phyloP scores from a whole-genome alignment of 2,888 invertebrate species.

The Graphium colonna region DNA sequence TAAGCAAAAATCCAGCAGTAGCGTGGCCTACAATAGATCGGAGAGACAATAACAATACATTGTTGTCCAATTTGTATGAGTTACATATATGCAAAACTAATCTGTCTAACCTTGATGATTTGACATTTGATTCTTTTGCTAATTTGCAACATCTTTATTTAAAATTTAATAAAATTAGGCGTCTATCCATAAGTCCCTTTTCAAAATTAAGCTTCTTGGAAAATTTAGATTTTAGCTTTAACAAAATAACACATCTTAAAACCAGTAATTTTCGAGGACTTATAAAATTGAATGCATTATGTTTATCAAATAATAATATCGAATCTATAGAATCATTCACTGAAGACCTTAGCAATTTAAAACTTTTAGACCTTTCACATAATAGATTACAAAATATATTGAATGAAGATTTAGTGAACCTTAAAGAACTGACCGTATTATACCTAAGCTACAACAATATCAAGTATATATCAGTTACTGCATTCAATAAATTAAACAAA shows the following conservation, averaged over 20 bases:
- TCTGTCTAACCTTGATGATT: constrained; percentile 77
- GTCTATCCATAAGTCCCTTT: constrained; percentile 92
- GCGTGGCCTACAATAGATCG: constrained; percentile 53
- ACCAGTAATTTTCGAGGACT: constrained; percentile 91
- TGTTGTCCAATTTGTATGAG: constrained; percentile 65
- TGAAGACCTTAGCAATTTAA: constrained; percentile 86
- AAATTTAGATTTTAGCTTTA: constrained; percentile 89
- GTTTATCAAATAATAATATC: constrained; percentile 91
- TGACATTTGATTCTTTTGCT: constrained; percentile 88
- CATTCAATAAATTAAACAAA: constrained; percentile 88
- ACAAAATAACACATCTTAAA: constrained; percentile 89
- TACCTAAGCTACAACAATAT: constrained; percentile 91
- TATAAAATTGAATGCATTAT: constrained; percentile 85
- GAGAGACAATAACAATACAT: constrained; percentile 55
- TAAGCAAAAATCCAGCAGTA: constrained; percentile 64
- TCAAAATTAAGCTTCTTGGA: constrained; percentile 85
- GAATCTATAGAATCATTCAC: constrained; percentile 91
- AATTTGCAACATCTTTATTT: constrained; percentile 88
- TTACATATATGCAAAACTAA: constrained; percentile 67
- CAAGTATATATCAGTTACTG: constrained; percentile 87
- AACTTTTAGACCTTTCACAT: constrained; percentile 89
- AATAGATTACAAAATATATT: constrained; percentile 90
- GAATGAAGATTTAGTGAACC: constrained; percentile 87
- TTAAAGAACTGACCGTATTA: constrained; percentile 88
- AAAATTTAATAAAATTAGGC: constrained; percentile 86